Conservation (phyloP, 2,113 vertebrate species). For the Hoplias malabaricus region DNA sequence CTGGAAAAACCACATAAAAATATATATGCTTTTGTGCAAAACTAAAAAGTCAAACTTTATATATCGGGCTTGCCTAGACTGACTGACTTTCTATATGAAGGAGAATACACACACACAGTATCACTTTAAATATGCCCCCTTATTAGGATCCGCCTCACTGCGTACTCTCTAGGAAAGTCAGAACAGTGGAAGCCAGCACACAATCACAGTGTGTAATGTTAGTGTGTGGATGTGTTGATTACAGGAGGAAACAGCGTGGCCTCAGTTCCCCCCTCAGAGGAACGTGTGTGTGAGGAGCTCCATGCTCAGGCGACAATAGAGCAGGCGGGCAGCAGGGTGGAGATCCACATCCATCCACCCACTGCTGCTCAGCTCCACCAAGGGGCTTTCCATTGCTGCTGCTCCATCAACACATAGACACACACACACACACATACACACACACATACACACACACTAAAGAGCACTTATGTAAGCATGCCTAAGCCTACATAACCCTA, state of each 20-base stretch:
- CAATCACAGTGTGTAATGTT: constrained; percentile 48
- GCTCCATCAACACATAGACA: background rate
- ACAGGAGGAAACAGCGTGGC: constrained; percentile 55
- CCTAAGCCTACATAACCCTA: background rate
- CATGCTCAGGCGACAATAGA: constrained; percentile 10
- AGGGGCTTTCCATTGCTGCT: constrained; percentile 50
- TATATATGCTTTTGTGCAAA: background rate
- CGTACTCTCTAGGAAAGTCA: background rate
- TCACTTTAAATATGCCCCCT: constrained; percentile 9
- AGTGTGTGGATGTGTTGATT: constrained; percentile 54
- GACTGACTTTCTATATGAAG: background rate
- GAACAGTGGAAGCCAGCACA: background rate
- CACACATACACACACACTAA: background rate
- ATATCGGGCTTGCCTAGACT: background rate
- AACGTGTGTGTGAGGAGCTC: constrained; percentile 24
- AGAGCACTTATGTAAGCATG: background rate
- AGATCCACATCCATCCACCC: constrained; percentile 39
- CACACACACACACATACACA: background rate
- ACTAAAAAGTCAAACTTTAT: background rate
- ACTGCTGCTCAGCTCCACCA: constrained; percentile 2
- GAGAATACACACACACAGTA: background rate
- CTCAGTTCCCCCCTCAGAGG: constrained; percentile 58
- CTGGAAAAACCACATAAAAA: too few relatives aligned
- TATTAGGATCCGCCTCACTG: background rate
- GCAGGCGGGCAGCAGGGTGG: constrained; percentile 51